Evolutionary conservation across 2,888 invertebrate species (phyloP), one percentile per base, ranked within the genome.

Genomic region (Troides helena): DNA sequence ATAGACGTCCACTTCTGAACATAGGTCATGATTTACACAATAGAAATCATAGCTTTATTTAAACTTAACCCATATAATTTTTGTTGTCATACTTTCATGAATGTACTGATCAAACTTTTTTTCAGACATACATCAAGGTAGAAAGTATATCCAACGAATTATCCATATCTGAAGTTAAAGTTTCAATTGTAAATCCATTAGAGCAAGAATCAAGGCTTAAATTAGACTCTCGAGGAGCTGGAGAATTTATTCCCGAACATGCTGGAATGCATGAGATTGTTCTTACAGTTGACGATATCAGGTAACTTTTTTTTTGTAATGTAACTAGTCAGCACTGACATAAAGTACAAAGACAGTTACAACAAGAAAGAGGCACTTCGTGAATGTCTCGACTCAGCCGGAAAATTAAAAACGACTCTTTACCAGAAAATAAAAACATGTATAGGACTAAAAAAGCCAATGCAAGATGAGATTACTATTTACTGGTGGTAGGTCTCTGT

Each of bases 221-320:
- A 69, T 85, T 97, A 72, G 95, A 96, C 76, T 88, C 93, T 10
- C 94, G 95, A 53, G 98, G 97, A 1, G 95, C 96, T 74, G 98
- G 98, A 12, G 95, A 95, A 71, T 99, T 97, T 80, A 94, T 96
- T 12, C 98, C 99, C 0, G 96, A 96, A 74, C 97, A 98, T 86
- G 96, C 98, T 76, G 99, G 99, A 74, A 97, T 98, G 96, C 98
- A 99, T 85, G 97, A 97, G 81, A 94, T 96, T 68, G 92, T 95
- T 1, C 94, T 96, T 25, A 94, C 94, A 60, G 93, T 94, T 68
- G 95, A 94, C 65, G 94, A 95, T 70, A 95, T 94, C 72, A 92
- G 92, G 93, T 93, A 81, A 21, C 14, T 1, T 14, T 14, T 17
- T 14, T 14, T 46, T 14, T 14, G 14, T 46, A 2, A 12, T 14